Evolutionary conservation across 2,113 vertebrate species (phyloP).

Genomic region (Sitta europaea): DNA sequence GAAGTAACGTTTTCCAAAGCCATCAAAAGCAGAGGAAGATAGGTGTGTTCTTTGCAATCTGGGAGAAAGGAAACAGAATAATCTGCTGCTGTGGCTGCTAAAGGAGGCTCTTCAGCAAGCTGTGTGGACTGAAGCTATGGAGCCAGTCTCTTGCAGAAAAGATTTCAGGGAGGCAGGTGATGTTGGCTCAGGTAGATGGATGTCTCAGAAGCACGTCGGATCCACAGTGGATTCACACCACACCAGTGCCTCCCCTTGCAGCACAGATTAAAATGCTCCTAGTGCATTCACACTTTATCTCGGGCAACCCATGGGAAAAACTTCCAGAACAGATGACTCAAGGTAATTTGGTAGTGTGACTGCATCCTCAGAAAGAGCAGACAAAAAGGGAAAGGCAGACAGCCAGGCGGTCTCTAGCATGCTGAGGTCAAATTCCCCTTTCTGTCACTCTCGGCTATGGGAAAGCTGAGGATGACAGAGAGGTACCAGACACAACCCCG

Average conservation of each 20-base stretch:
- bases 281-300: not conserved
- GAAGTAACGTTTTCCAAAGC: not conserved
- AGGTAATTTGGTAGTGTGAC: slow-evolving; percentile 59
- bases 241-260: not conserved
- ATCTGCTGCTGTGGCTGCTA: not conserved
- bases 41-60: not conserved
- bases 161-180: not conserved
- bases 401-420: slow-evolving; percentile 28
- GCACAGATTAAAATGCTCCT: not conserved
- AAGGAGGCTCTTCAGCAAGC: not conserved
- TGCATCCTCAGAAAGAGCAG: slow-evolving; percentile 36
- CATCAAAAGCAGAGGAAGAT: not conserved
- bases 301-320: not conserved
- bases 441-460: not conserved
- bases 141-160: not conserved
- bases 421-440: slow-evolving; percentile 47
- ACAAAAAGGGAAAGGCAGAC: slow-evolving; percentile 64
- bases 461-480: not conserved
- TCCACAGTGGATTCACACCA: not conserved
- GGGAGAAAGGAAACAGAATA: not conserved
- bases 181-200: not conserved
- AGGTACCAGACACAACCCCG: not conserved
- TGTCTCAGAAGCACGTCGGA: fast-evolving
- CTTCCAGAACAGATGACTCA: slow-evolving; percentile 42
- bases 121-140: not conserved